These are phyloP conservation scores for Folsomia candida DNA, from an alignment of 2,888 invertebrate genomes.

Conservation along the genomic window DNA sequence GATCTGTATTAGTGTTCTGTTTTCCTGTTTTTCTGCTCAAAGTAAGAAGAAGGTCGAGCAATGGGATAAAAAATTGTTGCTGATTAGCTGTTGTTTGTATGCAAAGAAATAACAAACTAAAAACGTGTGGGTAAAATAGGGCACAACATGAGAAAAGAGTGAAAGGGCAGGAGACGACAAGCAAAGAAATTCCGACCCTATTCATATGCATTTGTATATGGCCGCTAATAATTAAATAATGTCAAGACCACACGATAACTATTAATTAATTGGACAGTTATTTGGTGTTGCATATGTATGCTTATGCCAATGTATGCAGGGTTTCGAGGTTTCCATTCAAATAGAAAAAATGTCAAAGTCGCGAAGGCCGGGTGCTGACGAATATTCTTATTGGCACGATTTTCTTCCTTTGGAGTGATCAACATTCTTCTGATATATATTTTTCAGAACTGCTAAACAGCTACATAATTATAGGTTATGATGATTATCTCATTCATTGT, in stretches of 20 bases:
- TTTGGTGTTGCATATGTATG: too few relatives aligned
- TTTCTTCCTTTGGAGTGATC: too few relatives aligned
- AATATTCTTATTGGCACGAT: too few relatives aligned
- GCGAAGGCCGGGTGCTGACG: too few relatives aligned
- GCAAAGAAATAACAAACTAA: background rate
- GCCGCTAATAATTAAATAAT: background rate
- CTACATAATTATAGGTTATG: too few relatives aligned
- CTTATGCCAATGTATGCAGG: too few relatives aligned
- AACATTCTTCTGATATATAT: background rate
- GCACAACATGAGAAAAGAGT: background rate
- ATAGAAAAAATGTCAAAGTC: too few relatives aligned
- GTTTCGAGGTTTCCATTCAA: too few relatives aligned
- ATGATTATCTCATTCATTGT: background rate
- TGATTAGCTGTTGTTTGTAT: slow-evolving; percentile 3
- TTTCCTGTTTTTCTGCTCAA: background rate
- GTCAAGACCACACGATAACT: too few relatives aligned
- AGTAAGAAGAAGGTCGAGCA: background rate
- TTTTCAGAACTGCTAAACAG: background rate
- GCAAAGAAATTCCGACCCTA: background rate
- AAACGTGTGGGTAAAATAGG: background rate
- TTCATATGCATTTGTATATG: background rate
- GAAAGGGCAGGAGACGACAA: too few relatives aligned
- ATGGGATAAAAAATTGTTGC: slow-evolving; percentile 1
- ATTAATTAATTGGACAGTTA: too few relatives aligned
- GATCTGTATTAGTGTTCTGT: background rate